Percentiles rank a stretch among this genome's conserved stretches.
Evolutionary conservation across 2,113 vertebrate species (phyloP).

Genomic region (Poeciliopsis retropinna): DNA sequence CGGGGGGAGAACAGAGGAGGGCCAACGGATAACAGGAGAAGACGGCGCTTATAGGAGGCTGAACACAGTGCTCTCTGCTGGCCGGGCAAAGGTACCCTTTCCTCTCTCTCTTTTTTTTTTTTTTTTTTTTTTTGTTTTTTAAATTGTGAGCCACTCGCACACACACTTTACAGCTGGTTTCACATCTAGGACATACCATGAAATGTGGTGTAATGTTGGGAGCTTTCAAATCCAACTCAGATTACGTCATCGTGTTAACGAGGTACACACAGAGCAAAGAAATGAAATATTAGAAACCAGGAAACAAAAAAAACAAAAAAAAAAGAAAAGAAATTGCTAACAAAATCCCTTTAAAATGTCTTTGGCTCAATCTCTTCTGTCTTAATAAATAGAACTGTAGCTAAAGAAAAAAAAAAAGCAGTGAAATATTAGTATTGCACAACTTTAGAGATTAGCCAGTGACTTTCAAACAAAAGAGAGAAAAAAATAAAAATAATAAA

Average conservation of each 20-base stretch:
- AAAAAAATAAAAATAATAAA: neutral
- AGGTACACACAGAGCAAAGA: neutral
- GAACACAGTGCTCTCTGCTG: constrained; percentile 73
- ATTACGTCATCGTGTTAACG: neutral
- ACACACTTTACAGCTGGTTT: constrained; percentile 15
- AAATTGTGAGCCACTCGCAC: constrained; percentile 6
- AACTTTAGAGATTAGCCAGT: constrained; percentile 67
- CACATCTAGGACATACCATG: constrained; percentile 18
- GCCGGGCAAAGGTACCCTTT: constrained; percentile 67
- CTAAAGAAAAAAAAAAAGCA: constrained; percentile 33
- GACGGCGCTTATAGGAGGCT: constrained; percentile 60
- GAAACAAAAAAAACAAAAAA: neutral
- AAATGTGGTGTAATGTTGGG: neutral
- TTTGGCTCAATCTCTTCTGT: constrained; percentile 66
- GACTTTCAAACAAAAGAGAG: neutral
- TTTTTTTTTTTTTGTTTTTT: neutral
- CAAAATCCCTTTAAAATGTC: constrained; percentile 57
- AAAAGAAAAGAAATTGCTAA: constrained; percentile 10
- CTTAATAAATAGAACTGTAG: constrained; percentile 51
- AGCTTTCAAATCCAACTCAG: constrained; percentile 1
- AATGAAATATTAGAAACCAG: neutral
- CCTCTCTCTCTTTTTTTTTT: no score
- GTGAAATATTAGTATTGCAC: constrained; percentile 72
- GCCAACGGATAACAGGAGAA: constrained; percentile 56
- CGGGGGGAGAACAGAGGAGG: constrained; percentile 52